Evolutionary conservation across 2,888 invertebrate species (phyloP).

Genomic region (Harmothoe impar): DNA sequence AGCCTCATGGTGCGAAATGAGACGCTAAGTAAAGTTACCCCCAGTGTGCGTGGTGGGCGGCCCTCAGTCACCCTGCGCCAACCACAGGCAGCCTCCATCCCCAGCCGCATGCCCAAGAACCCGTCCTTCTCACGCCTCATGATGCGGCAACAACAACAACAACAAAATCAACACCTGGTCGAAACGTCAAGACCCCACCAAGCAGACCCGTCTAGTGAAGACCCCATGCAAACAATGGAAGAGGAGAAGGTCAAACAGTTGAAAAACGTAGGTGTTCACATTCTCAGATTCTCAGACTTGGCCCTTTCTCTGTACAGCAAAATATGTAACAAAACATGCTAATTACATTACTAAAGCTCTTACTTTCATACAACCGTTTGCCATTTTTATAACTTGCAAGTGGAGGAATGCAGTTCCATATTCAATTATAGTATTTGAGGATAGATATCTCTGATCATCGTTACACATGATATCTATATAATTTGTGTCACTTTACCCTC

Average conservation of each 20-base stretch:
- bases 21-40: conserved; percentile 27
- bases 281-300: neutral
- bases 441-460: too few relatives aligned
- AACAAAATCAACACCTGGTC: neutral
- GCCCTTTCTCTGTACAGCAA: neutral
- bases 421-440: too few relatives aligned
- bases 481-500: too few relatives aligned
- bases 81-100: neutral
- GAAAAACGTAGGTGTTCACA: conserved; percentile 60
- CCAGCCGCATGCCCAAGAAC: conserved; percentile 12
- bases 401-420: too few relatives aligned
- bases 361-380: neutral
- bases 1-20: neutral
- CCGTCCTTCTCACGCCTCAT: conserved; percentile 37
- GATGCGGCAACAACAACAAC: conserved; percentile 19
- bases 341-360: conserved; percentile 2
- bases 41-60: conserved; percentile 23
- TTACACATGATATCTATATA: too few relatives aligned
- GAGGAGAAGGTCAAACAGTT: conserved; percentile 65
- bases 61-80: conserved; percentile 35
- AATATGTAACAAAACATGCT: conserved; percentile 1
- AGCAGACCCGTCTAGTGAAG: neutral
- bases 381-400: too few relatives aligned
- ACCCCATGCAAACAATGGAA: conserved; percentile 31
- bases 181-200: neutral